Evolutionary conservation across 2,888 invertebrate genomes (phyloP), one percentile per base, ranked within the genome.

Genomic region (Stenchaetothrips biformis): DNA sequence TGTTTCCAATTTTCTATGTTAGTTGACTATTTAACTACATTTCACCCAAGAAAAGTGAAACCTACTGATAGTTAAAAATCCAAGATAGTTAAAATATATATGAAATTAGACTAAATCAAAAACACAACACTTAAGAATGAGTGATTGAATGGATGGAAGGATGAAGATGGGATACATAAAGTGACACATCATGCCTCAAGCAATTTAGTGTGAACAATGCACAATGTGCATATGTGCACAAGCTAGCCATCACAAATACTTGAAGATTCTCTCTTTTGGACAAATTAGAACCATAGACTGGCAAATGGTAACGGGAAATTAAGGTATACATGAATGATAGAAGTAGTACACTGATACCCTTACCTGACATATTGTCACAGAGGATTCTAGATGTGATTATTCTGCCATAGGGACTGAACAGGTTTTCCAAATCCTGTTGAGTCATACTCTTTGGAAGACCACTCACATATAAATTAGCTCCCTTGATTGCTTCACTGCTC

Each of bases 391-490:
- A 97, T 81, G 98, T 98, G 85, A 98, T 98, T 84, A 98, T 98
- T 84, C 96, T 92, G 83, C 98, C 98, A 87, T 93, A 98, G 49
- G 97, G 96, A 85, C 94, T 92, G 90, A 98, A 98, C 83, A 98
- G 91, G 82, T 93, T 92, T 89, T 98, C 98, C 86, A 98, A 89
- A 87, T 98, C 98, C 86, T 93, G 92, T 87, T 98, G 97, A 80
- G 96, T 95, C 97, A 98, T 96, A 83, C 95, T 94, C 88, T 98
- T 98, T 81, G 98, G 98, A 86, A 98, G 90, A 81, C 98, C 98
- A 84, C 97, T 97, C 77, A 98, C 98, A 89, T 98, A 98, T 80
- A 98, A 89, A 89, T 98, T 98, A 83, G 98, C 98, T 84, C 98
- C 98, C 88, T 98, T 98, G 88, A 98, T 98, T 84, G 96, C 95